phyloP scores from a whole-genome alignment of 2,888 invertebrate species.

The Morpho deidamia region DNA sequence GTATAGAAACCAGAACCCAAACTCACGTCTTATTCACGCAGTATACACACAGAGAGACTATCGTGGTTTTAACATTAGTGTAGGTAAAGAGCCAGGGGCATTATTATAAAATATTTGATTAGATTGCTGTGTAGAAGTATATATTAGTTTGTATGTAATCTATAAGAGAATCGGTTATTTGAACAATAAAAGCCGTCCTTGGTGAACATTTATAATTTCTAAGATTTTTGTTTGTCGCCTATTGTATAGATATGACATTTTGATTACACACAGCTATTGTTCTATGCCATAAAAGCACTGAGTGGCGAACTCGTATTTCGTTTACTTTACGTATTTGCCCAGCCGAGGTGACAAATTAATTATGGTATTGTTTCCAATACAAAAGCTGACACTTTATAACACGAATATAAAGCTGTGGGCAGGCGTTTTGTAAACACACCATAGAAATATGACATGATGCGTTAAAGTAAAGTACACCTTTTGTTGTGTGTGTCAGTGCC shows the following conservation, averaged over 20 bases:
- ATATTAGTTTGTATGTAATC: not conserved
- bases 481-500: not conserved
- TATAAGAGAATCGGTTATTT: conserved; percentile 18
- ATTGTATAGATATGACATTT: conserved; percentile 33
- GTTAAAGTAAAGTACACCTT: not conserved
- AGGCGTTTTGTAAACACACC: conserved; percentile 3
- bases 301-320: conserved; percentile 47
- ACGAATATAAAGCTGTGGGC: conserved; percentile 14
- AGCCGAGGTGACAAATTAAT: conserved; percentile 48
- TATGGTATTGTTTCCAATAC: conserved; percentile 45
- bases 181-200: conserved; percentile 27
- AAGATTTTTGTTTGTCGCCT: conserved; percentile 29
- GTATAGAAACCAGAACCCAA: too few relatives aligned
- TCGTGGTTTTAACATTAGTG: too few relatives aligned
- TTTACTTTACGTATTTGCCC: conserved; percentile 41
- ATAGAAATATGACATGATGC: not conserved
- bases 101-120: too few relatives aligned
- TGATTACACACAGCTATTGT: conserved; percentile 33
- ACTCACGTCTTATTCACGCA: too few relatives aligned
- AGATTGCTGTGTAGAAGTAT: too few relatives aligned
- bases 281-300: conserved; percentile 32
- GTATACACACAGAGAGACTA: too few relatives aligned
- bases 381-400: conserved; percentile 31
- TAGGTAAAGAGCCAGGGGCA: too few relatives aligned
- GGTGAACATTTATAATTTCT: conserved; percentile 26